phyloP scores from a whole-genome alignment of 2,113 vertebrate species.

The Gopherus flavomarginatus region DNA sequence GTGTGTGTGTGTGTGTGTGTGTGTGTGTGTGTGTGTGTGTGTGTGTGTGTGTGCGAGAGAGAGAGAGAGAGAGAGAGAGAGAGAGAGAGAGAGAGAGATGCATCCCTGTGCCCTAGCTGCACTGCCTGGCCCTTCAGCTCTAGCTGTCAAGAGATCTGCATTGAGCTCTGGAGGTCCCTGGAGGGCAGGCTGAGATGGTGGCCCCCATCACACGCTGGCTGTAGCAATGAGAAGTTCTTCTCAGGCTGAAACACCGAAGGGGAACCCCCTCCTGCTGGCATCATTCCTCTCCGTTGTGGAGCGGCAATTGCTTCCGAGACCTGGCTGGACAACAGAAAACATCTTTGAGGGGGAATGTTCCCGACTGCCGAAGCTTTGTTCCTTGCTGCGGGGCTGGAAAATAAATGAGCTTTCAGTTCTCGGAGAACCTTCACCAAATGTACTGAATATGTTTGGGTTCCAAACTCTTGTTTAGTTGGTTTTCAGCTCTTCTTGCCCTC shows the following conservation, averaged over 20 bases:
- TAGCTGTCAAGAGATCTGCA: not conserved
- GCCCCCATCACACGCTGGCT: rapidly evolving
- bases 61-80: no score
- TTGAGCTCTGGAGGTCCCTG: rapidly evolving
- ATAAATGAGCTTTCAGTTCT: not conserved
- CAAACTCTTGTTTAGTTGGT: not conserved
- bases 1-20: no score
- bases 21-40: no score
- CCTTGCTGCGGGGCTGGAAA: not conserved
- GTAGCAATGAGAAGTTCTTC: not conserved
- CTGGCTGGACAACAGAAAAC: not conserved
- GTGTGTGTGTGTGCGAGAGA: no score
- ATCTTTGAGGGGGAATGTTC: not conserved
- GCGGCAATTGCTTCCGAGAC: not conserved
- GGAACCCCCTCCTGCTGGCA: not conserved
- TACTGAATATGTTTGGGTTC: not conserved
- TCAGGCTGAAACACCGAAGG: not conserved
- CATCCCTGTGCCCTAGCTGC: not conserved
- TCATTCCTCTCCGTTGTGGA: not conserved
- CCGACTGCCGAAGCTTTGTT: not conserved
- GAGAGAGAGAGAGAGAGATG: no score
- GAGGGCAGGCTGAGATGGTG: rapidly evolving
- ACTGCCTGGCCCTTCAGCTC: not conserved
- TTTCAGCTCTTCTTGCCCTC: rapidly evolving
- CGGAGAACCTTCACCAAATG: rapidly evolving